Evolutionary conservation across 1,140 invertebrate species (phyloP).

Genomic region (Drosophila nebulosa): DNA sequence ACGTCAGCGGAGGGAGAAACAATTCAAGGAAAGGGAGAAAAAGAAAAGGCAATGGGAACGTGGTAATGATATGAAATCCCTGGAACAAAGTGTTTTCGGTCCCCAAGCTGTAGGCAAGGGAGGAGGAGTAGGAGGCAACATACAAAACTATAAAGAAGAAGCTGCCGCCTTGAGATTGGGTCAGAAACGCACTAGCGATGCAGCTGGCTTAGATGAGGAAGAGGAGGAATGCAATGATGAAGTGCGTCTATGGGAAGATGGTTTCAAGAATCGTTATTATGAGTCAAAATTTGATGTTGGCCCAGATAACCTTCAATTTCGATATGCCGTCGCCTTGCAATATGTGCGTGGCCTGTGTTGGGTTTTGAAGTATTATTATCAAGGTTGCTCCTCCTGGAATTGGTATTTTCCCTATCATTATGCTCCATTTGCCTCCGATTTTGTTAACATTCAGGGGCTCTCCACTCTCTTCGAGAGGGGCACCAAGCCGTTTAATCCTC

Average conservation of each 20-base stretch:
- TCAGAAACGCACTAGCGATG: constrained; percentile 78
- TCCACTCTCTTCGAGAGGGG: constrained; percentile 93
- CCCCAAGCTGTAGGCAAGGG: constrained; percentile 83
- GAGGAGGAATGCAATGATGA: constrained; percentile 93
- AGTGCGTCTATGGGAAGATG: constrained; percentile 97
- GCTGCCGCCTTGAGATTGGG: constrained; percentile 85
- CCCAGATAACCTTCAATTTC: constrained; percentile 90
- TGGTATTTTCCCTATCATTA: constrained; percentile 99
- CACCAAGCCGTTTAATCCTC: constrained; percentile 96
- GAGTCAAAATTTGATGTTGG: constrained; percentile 97
- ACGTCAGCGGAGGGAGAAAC: constrained; percentile 91
- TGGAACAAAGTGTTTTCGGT: constrained; percentile 85
- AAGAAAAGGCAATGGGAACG: constrained; percentile 83
- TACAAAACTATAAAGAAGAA: constrained; percentile 85
- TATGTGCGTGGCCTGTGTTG: constrained; percentile 98
- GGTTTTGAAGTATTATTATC: constrained; percentile 99
- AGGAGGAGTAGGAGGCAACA: constrained; percentile 44
- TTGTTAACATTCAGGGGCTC: constrained; percentile 93
- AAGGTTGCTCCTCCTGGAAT: constrained; percentile 99
- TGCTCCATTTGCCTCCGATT: constrained; percentile 99
- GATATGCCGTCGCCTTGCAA: constrained; percentile 94
- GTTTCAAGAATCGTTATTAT: constrained; percentile 99
- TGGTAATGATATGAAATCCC: constrained; percentile 36
- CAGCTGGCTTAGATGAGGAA: constrained; percentile 66
- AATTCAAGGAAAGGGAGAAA: constrained; percentile 90